phyloP scores from a whole-genome alignment of 2,888 invertebrate genomes.

The Chalcis sispes region DNA sequence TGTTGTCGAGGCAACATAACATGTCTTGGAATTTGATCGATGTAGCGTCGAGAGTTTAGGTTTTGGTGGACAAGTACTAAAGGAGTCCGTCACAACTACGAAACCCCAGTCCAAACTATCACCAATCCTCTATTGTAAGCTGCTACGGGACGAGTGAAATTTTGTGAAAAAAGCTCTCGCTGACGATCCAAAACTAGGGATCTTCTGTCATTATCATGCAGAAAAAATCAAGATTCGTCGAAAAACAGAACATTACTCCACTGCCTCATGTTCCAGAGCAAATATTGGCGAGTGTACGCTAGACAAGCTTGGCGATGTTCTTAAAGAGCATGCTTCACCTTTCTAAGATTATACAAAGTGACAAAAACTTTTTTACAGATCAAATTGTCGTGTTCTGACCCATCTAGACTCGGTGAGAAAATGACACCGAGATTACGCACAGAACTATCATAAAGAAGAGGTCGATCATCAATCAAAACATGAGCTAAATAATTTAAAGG shows the following conservation, averaged over 20 bases:
- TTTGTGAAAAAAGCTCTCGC: not conserved
- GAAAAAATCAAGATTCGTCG: not conserved
- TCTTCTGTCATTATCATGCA: not conserved
- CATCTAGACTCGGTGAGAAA: too few species aligned
- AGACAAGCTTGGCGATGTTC: too few species aligned
- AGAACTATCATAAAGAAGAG: too few species aligned
- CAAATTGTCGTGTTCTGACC: too few species aligned
- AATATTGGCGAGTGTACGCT: not conserved
- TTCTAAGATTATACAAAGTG: too few species aligned
- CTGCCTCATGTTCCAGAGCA: not conserved
- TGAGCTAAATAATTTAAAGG: too few species aligned
- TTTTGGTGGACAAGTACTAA: not conserved
- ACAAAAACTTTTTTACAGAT: too few species aligned
- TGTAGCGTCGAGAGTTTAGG: not conserved
- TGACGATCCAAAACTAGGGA: not conserved
- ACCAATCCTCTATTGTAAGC: conserved; percentile 1
- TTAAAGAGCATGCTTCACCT: too few species aligned
- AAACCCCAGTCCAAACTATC: too few species aligned
- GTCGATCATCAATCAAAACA: too few species aligned
- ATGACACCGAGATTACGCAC: too few species aligned
- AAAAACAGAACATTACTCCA: conserved; percentile 1
- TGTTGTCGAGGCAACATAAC: not conserved
- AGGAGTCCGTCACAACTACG: not conserved
- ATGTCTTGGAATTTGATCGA: not conserved
- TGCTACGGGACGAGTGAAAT: not conserved